Evolutionary conservation across 2,113 vertebrate genomes (phyloP).

Genomic region (Melanerpes formicivorus): DNA sequence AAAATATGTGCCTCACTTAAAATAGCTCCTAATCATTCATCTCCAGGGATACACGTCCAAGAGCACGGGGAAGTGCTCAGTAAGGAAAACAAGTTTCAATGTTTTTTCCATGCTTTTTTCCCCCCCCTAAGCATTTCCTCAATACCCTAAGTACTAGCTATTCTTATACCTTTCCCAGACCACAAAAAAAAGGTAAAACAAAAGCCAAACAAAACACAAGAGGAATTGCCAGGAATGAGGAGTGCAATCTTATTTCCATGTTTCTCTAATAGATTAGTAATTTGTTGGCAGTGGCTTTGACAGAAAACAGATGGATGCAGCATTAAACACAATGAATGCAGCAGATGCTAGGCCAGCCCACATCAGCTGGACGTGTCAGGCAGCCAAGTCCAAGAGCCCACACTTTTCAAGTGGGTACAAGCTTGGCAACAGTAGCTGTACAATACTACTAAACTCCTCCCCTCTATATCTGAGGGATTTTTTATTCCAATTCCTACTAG

Average conservation of each 20-base stretch:
- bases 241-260: constrained; percentile 79
- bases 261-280: constrained; percentile 89
- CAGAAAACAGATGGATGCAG: constrained; percentile 90
- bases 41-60: constrained; percentile 26
- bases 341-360: constrained; percentile 88
- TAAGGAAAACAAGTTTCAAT: constrained; percentile 20
- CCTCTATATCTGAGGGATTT: constrained; percentile 46
- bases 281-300: constrained; percentile 84
- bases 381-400: constrained; percentile 80
- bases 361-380: constrained; percentile 81
- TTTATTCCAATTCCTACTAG: constrained; percentile 29
- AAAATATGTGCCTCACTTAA: constrained; percentile 36
- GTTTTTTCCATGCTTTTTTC: constrained; percentile 9
- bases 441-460: constrained; percentile 53
- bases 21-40: constrained; percentile 49
- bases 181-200: constrained; percentile 20
- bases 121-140: neutral
- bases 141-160: constrained; percentile 34
- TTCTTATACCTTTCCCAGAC: constrained; percentile 37
- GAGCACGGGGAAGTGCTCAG: neutral
- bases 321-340: constrained; percentile 88
- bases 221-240: constrained; percentile 74
- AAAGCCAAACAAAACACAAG: constrained; percentile 71
- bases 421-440: constrained; percentile 66
- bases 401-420: constrained; percentile 78